Evolutionary conservation across 2,888 invertebrate species (phyloP).

Genomic region (Trichacis sp.): DNA sequence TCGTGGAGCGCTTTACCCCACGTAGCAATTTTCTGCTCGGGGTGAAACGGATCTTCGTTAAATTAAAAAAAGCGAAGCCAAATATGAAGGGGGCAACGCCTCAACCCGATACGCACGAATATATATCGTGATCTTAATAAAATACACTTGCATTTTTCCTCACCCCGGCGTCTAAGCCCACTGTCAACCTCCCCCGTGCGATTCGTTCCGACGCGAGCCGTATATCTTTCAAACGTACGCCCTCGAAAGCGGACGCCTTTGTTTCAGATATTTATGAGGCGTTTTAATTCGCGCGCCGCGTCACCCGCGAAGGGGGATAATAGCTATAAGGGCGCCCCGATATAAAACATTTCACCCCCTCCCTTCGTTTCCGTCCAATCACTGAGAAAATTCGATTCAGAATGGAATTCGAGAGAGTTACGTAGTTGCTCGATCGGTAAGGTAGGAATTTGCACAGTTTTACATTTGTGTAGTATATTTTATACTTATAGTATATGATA

Average conservation of each 20-base stretch:
- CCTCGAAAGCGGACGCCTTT: slow-evolving; percentile 68
- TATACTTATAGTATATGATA: too few relatives aligned
- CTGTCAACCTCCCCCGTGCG: slow-evolving; percentile 26
- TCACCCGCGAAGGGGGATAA: slow-evolving; percentile 62
- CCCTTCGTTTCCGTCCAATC: slow-evolving; percentile 12
- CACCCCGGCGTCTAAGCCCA: slow-evolving; percentile 31
- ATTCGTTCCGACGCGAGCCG: slow-evolving; percentile 58
- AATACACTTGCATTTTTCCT: slow-evolving; percentile 34
- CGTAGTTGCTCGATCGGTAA: too few relatives aligned
- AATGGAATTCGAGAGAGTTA: too few relatives aligned
- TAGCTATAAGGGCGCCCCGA: slow-evolving; percentile 65
- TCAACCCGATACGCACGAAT: slow-evolving; percentile 3
- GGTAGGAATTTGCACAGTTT: too few relatives aligned
- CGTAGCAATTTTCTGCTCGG: too few relatives aligned
- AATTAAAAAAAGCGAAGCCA: not conserved
- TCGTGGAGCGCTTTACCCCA: too few relatives aligned
- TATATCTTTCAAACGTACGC: slow-evolving; percentile 67
- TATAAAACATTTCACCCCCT: slow-evolving; percentile 55
- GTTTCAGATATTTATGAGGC: slow-evolving; percentile 70
- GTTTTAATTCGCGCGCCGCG: slow-evolving; percentile 68
- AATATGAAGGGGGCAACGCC: not conserved
- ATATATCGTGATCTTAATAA: slow-evolving; percentile 37
- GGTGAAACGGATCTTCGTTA: not conserved
- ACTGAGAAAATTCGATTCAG: too few relatives aligned
- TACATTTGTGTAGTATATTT: too few relatives aligned